Evolutionary conservation across 2,797 vertebrate species (phyloP).

Genomic region (Lacerta bilineata): DNA sequence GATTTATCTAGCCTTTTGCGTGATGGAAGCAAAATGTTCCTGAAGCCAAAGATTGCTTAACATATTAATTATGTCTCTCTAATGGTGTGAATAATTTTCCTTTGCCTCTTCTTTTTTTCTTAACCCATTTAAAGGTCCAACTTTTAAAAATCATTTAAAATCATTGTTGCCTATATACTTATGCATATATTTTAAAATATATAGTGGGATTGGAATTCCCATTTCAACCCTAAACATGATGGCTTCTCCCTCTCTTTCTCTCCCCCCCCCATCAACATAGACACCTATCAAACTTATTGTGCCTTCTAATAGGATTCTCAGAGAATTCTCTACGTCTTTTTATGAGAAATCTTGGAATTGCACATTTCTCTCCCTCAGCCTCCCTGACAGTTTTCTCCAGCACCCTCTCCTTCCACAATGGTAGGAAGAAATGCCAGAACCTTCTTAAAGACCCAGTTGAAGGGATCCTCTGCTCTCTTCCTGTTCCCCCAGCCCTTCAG

Average conservation of each 20-base stretch:
- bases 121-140: neutral
- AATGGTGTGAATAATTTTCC: neutral
- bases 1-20: neutral
- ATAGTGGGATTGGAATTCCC: too few species aligned
- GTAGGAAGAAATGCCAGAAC: too few species aligned
- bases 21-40: slow-evolving; percentile 21
- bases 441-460: too few species aligned
- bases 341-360: neutral
- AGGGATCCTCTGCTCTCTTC: too few species aligned
- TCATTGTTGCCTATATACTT: neutral
- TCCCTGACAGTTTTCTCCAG: neutral
- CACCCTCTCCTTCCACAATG: neutral
- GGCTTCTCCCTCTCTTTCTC: too few species aligned
- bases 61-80: slow-evolving; percentile 2
- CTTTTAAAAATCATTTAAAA: neutral
- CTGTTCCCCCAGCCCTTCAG: too few species aligned
- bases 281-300: too few species aligned
- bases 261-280: neutral
- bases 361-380: neutral
- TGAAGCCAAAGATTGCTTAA: neutral
- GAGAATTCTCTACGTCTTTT: neutral
- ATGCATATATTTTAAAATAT: neutral
- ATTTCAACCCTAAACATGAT: neutral
- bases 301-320: neutral
- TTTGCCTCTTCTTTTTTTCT: neutral